These are phyloP conservation scores for Scomber colias DNA, from an alignment of 2,113 vertebrate species.

Conservation along the genomic window DNA sequence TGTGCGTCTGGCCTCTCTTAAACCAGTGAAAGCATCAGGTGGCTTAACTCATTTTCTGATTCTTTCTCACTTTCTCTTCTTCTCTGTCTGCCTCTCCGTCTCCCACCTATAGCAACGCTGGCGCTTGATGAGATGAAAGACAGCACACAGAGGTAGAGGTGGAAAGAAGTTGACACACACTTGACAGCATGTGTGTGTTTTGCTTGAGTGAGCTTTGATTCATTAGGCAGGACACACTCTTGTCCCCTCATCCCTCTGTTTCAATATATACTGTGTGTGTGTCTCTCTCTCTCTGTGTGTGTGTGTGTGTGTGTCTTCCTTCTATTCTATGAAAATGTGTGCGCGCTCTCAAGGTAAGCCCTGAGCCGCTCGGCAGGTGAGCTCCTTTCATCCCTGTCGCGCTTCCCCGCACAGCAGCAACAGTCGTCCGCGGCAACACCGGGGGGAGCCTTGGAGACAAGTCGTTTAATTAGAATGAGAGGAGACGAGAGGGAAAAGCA, in stretches of 20 bases:
- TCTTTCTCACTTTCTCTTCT: conserved; percentile 16
- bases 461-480: conserved; percentile 81
- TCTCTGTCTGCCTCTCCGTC: conserved; percentile 19
- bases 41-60: conserved; percentile 57
- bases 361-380: conserved; percentile 82
- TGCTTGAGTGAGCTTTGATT: conserved; percentile 66
- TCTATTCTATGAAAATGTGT: conserved; percentile 50
- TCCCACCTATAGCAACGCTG: conserved; percentile 24
- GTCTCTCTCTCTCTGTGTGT: conserved; percentile 25
- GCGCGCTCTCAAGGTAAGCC: conserved; percentile 70
- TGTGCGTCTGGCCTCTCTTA: conserved; percentile 59
- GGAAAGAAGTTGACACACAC: conserved; percentile 4
- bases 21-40: conserved; percentile 72
- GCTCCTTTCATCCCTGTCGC: conserved; percentile 81
- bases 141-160: conserved; percentile 27
- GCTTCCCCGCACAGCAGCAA: conserved; percentile 54
- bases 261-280: conserved; percentile 23
- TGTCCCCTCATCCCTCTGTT: conserved; percentile 56
- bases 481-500: conserved; percentile 59
- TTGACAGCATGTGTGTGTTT: conserved; percentile 30
- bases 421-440: conserved; percentile 65
- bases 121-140: conserved; percentile 65
- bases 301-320: conserved; percentile 17
- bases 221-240: conserved; percentile 68
- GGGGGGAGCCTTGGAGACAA: conserved; percentile 73